These are phyloP conservation scores for Corythornis vintsioides DNA, from an alignment of 2,113 vertebrate species.

Conservation along the genomic window DNA sequence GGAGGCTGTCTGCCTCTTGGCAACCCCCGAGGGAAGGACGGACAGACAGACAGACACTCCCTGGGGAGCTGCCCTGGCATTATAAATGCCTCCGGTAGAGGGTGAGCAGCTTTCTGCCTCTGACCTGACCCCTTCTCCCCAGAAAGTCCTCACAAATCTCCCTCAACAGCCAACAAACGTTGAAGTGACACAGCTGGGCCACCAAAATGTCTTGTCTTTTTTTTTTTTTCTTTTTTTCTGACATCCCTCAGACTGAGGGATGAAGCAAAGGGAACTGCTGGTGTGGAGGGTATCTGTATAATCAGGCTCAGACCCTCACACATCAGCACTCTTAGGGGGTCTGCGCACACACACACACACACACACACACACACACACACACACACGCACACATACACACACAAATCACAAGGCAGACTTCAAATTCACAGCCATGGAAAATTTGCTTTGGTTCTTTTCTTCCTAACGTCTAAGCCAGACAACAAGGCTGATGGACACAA, in stretches of 20 bases:
- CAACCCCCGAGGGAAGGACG: constrained; percentile 29
- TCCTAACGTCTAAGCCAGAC: background rate
- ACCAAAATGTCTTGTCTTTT: background rate
- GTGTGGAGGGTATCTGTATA: rapidly evolving
- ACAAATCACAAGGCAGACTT: background rate
- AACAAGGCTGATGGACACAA: background rate
- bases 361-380: background rate
- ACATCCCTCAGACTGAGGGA: background rate
- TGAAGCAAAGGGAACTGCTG: background rate
- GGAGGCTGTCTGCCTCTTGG: constrained; percentile 29
- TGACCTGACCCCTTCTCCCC: constrained; percentile 70
- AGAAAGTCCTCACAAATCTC: constrained; percentile 30
- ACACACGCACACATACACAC: no score
- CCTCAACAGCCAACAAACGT: background rate
- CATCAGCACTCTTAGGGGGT: background rate
- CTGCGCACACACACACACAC: background rate
- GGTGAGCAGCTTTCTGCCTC: constrained; percentile 66
- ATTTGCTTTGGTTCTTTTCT: background rate
- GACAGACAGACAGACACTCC: constrained; percentile 53
- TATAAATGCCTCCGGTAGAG: constrained; percentile 69
- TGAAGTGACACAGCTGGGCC: background rate
- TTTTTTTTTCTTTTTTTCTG: background rate
- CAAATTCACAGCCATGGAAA: background rate
- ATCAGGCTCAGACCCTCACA: background rate
- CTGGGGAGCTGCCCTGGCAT: constrained; percentile 75